A percentile compares a stretch with the other conserved stretches of the same genome.
phyloP scores from a whole-genome alignment of 2,797 vertebrate genomes.

The Neostethus bicornis region DNA sequence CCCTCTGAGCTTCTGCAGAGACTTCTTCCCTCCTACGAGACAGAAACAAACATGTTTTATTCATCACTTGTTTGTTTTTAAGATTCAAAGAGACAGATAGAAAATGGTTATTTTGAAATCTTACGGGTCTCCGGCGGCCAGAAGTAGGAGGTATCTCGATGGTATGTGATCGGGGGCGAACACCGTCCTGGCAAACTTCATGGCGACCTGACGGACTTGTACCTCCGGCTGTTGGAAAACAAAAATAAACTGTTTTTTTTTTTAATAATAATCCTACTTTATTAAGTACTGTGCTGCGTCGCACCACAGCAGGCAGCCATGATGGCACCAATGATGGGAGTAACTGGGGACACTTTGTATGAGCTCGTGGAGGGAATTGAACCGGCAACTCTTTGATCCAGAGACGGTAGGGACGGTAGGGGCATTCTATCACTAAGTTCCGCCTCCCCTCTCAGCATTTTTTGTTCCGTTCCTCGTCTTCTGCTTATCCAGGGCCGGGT shows the following conservation, averaged over 20 bases:
- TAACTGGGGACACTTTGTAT: too few relatives aligned
- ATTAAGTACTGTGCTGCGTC: too few relatives aligned
- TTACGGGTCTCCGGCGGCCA: conserved; percentile 98
- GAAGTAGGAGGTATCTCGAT: conserved; percentile 93
- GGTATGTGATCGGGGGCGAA: conserved; percentile 95
- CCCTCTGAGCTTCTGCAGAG: conserved; percentile 88
- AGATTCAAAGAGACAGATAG: background rate
- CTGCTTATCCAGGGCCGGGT: too few relatives aligned
- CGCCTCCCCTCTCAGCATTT: too few relatives aligned
- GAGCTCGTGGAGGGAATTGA: too few relatives aligned
- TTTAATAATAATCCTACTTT: background rate
- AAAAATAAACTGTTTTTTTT: background rate
- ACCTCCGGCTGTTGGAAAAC: conserved; percentile 88
- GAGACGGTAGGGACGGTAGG: too few relatives aligned
- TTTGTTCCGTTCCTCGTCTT: too few relatives aligned
- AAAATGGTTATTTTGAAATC: conserved; percentile 43
- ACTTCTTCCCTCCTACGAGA: conserved; percentile 91
- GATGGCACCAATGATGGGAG: too few relatives aligned
- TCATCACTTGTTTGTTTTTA: background rate
- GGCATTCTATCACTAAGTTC: too few relatives aligned
- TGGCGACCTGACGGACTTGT: conserved; percentile 96
- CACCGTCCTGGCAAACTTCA: conserved; percentile 96
- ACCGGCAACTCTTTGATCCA: too few relatives aligned
- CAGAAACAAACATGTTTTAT: conserved; percentile 1
- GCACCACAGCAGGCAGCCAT: too few relatives aligned